Conservation (phyloP, 2,888 invertebrate genomes). For the Syrphus vitripennis region DNA sequence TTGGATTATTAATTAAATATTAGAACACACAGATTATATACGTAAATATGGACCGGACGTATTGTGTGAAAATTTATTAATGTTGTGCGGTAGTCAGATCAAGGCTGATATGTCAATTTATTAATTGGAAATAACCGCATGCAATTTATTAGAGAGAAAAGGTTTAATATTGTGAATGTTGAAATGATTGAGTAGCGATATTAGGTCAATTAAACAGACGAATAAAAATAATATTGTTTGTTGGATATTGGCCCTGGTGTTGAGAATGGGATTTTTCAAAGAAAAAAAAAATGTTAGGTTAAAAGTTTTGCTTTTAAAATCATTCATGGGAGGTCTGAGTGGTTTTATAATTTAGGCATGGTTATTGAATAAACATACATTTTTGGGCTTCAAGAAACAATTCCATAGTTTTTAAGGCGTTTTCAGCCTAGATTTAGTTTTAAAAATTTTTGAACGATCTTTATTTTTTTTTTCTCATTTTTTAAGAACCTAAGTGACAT, state of each 20-base stretch:
- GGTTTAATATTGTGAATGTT: neutral
- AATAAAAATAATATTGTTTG: neutral
- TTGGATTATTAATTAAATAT: neutral
- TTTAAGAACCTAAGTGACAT: no score
- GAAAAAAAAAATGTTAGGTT: no score
- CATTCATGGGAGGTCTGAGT: no score
- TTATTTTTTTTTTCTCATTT: no score
- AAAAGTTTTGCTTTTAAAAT: no score
- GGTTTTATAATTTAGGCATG: no score
- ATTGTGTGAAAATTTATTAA: slow-evolving; percentile 1
- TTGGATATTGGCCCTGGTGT: neutral
- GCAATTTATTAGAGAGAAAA: neutral
- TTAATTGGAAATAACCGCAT: neutral
- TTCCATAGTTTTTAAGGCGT: no score
- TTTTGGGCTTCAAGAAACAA: no score
- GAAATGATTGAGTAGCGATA: neutral
- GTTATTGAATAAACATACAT: no score
- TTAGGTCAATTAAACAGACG: neutral
- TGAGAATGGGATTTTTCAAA: no score
- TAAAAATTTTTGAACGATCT: no score
- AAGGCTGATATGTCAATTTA: slow-evolving; percentile 43
- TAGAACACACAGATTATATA: neutral
- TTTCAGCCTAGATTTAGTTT: no score
- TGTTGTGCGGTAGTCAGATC: slow-evolving; percentile 15
- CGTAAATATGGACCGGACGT: neutral